Percentiles rank a stretch among this genome's conserved stretches.
Conservation (phyloP, 2,888 invertebrate species). For the Xanthorhoe designata region DNA sequence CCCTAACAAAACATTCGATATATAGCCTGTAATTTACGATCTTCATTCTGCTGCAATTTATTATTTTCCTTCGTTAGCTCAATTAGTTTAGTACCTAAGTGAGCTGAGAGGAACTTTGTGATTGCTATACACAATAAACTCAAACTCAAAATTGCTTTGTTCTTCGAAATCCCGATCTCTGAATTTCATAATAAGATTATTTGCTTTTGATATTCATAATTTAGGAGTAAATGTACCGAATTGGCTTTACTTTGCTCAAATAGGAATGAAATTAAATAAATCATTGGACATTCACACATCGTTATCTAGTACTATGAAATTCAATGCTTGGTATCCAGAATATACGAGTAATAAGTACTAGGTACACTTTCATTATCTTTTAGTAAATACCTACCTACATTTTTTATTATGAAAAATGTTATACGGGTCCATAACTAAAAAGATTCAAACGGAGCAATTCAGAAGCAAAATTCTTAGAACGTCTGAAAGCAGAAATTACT, state of each 20-base stretch:
- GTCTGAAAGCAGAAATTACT: not conserved
- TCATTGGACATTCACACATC: too few species aligned
- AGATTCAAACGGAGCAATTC: not conserved
- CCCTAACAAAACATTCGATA: not conserved
- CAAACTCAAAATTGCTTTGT: not conserved
- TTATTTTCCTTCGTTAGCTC: not conserved
- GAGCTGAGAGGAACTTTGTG: not conserved
- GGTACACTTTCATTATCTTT: too few species aligned
- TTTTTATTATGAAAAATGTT: too few species aligned
- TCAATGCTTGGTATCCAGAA: too few species aligned
- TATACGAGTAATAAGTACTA: too few species aligned
- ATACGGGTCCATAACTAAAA: not conserved
- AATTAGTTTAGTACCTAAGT: not conserved
- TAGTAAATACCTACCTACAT: too few species aligned
- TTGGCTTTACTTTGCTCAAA: too few species aligned
- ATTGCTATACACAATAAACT: not conserved
- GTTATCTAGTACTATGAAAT: too few species aligned
- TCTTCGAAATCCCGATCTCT: not conserved
- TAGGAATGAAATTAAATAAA: too few species aligned
- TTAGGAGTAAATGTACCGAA: not conserved
- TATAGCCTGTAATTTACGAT: not conserved
- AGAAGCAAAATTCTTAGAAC: not conserved
- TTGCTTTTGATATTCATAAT: not conserved
- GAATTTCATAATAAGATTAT: not conserved
- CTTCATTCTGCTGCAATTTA: not conserved